These are phyloP conservation scores for Syrphus vitripennis DNA, from an alignment of 2,888 invertebrate species.

Conservation along the genomic window DNA sequence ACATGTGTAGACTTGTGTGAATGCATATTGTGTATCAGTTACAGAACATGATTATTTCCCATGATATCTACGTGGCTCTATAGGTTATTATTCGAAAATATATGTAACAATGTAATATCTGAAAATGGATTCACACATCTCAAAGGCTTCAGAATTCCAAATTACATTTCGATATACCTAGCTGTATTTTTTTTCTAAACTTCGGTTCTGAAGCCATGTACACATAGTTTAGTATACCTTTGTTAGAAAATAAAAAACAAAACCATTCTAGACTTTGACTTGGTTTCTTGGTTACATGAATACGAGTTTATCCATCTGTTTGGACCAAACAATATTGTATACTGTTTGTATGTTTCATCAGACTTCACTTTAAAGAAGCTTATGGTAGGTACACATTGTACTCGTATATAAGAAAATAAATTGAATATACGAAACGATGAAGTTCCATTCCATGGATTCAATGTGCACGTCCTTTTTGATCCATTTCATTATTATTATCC, in stretches of 20 bases:
- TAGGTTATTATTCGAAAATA: neutral
- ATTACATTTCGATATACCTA: neutral
- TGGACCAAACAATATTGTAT: neutral
- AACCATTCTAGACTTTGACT: constrained; percentile 15
- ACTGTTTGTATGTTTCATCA: neutral
- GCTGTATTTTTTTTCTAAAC: neutral
- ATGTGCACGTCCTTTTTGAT: constrained; percentile 35
- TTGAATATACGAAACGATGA: neutral
- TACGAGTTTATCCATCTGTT: neutral
- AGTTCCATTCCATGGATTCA: constrained; percentile 1
- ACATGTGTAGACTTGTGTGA: neutral
- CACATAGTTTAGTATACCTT: neutral
- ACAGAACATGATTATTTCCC: neutral
- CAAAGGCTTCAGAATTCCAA: neutral
- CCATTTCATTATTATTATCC: constrained; percentile 28
- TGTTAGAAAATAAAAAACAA: neutral
- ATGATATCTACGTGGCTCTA: neutral
- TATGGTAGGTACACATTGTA: neutral
- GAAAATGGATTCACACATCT: neutral
- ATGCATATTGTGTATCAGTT: neutral
- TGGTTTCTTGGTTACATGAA: no score
- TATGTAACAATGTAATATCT: neutral
- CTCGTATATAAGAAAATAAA: neutral
- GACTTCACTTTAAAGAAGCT: neutral
- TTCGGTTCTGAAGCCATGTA: neutral